Conservation (phyloP, 2,888 invertebrate species). For the Junonia oenone region DNA sequence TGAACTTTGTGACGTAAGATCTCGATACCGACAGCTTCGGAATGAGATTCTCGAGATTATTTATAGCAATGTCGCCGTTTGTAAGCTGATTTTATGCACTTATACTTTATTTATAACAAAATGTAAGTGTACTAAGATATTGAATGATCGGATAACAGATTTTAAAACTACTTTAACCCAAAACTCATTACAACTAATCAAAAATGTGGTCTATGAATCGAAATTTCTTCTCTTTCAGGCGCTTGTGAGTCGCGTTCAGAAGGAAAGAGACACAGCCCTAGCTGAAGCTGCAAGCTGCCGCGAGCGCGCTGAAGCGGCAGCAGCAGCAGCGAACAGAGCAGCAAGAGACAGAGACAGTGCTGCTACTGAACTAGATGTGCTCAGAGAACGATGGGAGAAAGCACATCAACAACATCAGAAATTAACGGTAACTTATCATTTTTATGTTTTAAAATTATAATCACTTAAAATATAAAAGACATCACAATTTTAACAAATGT, state of each 20-base stretch:
- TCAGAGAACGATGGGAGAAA: conserved; percentile 94
- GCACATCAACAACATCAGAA: conserved; percentile 91
- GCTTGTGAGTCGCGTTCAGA: conserved; percentile 88
- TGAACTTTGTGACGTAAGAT: conserved; percentile 18
- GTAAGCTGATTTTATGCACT: neutral
- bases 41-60: conserved; percentile 6
- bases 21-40: conserved; percentile 5
- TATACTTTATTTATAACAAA: neutral
- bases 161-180: no score
- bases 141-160: no score
- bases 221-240: conserved; percentile 81
- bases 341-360: conserved; percentile 92
- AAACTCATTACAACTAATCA: no score
- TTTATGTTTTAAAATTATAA: neutral
- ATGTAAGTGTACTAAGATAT: neutral
- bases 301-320: conserved; percentile 89
- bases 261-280: conserved; percentile 90
- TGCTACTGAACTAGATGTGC: conserved; percentile 90
- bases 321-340: conserved; percentile 88
- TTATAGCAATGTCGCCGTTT: neutral
- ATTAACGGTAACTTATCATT: conserved; percentile 80
- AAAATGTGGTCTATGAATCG: no score
- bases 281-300: conserved; percentile 90
- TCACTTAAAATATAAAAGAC: neutral
- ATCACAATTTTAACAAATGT: neutral